Base-by-base conservation (phyloP, 2,888 invertebrate species). In the Metacarcinus magister region DNA sequence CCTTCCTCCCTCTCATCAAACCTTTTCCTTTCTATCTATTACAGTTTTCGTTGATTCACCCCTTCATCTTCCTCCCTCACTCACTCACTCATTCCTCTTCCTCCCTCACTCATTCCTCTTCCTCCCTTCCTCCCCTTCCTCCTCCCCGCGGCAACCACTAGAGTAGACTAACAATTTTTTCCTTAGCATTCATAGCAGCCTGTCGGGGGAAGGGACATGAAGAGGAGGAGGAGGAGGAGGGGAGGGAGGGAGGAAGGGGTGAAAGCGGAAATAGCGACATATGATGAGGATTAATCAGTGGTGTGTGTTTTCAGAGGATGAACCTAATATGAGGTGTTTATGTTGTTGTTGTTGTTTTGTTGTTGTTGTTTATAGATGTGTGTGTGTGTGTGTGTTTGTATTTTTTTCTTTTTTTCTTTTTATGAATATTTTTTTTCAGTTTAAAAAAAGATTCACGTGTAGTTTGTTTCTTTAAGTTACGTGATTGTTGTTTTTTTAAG, bases 231-330 rank as follows among this genome's bases (percentile, higher is more conserved):
- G 93, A 93, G 19, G 23, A 43, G 44, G 39, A 28, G 43, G 43
- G 10, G 43, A 8, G 5, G 67, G n/a, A 67, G n/a, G n/a, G n/a
- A 7, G n/a, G n/a, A n/a, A n/a, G 67, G 67, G 67, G n/a, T n/a
- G 67, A 67, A 67, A n/a, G 67, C 67, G 67, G 67, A 67, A 67
- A 67, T 23, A 67, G 67, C 67, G 67, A 67, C 67, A 67, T 67
- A 7, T 67, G 67, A 67, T 67, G 67, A 67, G 67, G 67, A 67
- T 67, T 67, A 67, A 67, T 67, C 23, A 67, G 67, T 67, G 19
- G 67, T 67, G 67, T 67, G n/a, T n/a, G n/a, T n/a, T 5, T 67
- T 67, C n/a, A 67, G 19, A 19, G 67, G n/a, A 67, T n/a, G n/a
- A n/a, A 67, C 5, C 67, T 54, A 13, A 54, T 13, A 13, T 54